Conservation (phyloP, 30 jellyfish, hydroid and myxozoan genomes). For the Kudoa iwatai region DNA sequence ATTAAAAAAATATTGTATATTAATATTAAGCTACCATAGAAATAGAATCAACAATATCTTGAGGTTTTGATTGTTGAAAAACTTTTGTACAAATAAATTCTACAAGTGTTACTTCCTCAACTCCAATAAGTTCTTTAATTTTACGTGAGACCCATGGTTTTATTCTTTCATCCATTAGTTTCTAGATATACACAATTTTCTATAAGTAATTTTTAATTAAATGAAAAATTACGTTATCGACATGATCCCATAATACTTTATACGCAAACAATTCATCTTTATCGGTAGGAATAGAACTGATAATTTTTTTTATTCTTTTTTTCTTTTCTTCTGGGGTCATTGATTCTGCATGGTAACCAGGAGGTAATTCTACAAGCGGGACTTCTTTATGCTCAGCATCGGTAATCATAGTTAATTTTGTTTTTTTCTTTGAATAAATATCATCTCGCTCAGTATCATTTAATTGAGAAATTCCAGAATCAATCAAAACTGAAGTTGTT, state of each 20-base stretch:
- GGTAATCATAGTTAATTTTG: too few species aligned
- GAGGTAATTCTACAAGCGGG: too few species aligned
- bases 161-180: conserved; percentile 35
- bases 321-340: conserved; percentile 36
- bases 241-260: conserved; percentile 58
- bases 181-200: conserved; percentile 3
- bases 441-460: too few species aligned
- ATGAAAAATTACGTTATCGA: conserved; percentile 20
- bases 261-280: conserved; percentile 49
- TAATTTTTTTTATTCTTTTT: conserved; percentile 22
- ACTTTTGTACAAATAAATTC: conserved; percentile 73
- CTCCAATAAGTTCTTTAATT: conserved; percentile 70
- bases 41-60: neutral
- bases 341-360: conserved; percentile 7
- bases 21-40: neutral
- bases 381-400: too few species aligned
- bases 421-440: too few species aligned
- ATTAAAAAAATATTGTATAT: neutral
- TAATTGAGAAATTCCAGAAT: too few species aligned
- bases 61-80: neutral
- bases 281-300: conserved; percentile 63
- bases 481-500: too few species aligned
- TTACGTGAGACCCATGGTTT: conserved; percentile 81
- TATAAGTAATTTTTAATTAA: neutral
- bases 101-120: conserved; percentile 68